Evolutionary conservation across 2,797 vertebrate species (phyloP).

Genomic region (Hafferia zeledoni): DNA sequence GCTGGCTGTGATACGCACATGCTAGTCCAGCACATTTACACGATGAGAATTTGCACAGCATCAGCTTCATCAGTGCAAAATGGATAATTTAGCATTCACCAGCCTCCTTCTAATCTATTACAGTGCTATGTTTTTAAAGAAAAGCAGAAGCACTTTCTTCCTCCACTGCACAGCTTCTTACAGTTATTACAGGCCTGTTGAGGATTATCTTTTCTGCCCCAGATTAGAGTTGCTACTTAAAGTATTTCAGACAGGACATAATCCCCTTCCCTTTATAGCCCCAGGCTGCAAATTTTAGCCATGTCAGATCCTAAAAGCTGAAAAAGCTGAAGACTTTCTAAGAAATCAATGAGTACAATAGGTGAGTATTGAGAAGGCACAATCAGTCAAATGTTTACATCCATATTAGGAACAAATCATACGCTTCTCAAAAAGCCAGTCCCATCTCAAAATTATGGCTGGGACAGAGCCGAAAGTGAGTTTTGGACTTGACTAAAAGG

Average conservation of each 20-base stretch:
- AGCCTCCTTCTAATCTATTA: not conserved
- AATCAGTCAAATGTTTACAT: not conserved
- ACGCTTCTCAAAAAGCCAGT: not conserved
- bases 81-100: not conserved
- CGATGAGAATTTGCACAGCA: accelerated
- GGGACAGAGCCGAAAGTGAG: not conserved
- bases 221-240: not conserved
- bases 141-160: not conserved
- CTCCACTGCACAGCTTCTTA: not conserved
- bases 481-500: not conserved
- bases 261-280: not conserved
- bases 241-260: not conserved
- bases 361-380: not conserved
- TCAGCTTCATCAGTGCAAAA: not conserved
- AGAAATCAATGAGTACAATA: not conserved
- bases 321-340: not conserved
- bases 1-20: not conserved
- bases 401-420: not conserved
- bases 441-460: not conserved
- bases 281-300: not conserved
- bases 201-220: slow-evolving; percentile 9
- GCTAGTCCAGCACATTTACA: not conserved
- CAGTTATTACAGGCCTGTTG: not conserved
- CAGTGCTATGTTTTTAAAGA: not conserved
- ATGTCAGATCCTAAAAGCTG: not conserved